Evolutionary conservation across 2,888 invertebrate species (phyloP).

Genomic region (Reticulitermes lucifugus): DNA sequence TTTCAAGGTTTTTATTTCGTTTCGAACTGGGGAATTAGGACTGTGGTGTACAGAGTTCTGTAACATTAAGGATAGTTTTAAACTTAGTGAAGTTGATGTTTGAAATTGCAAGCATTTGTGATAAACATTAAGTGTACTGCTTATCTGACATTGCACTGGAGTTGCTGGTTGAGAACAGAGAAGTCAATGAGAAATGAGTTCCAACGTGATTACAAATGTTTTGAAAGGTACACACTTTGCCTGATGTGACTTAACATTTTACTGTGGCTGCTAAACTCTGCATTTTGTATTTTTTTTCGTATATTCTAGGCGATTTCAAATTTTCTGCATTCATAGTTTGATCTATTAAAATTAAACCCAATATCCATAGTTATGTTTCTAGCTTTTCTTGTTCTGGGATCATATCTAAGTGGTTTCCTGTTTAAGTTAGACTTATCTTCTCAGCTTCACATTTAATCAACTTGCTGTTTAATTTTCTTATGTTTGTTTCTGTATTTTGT

Average conservation of each 20-base stretch:
- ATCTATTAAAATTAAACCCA: conserved; percentile 51
- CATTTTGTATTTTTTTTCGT: conserved; percentile 52
- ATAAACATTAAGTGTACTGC: conserved; percentile 8
- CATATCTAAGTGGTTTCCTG: conserved; percentile 52
- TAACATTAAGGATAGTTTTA: conserved; percentile 43
- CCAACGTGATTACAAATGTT: conserved; percentile 31
- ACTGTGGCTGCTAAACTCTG: conserved; percentile 53
- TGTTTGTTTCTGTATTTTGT: conserved; percentile 70
- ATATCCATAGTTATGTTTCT: conserved; percentile 52
- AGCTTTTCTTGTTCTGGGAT: conserved; percentile 53
- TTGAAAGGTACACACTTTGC: conserved; percentile 29
- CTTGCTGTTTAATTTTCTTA: conserved; percentile 57
- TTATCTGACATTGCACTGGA: not conserved
- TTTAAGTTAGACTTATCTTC: conserved; percentile 54
- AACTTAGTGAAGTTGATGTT: conserved; percentile 39
- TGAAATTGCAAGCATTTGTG: conserved; percentile 33
- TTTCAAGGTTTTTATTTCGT: conserved; percentile 50
- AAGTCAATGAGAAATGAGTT: not conserved
- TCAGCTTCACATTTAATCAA: conserved; percentile 54
- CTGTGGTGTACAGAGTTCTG: conserved; percentile 52
- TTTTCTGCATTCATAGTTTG: conserved; percentile 52
- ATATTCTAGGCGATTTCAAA: conserved; percentile 51
- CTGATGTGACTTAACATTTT: conserved; percentile 45
- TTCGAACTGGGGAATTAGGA: conserved; percentile 55
- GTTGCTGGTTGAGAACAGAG: conserved; percentile 36